phyloP scores from a whole-genome alignment of 2,888 invertebrate genomes.

The Eupithecia dodoneata region DNA sequence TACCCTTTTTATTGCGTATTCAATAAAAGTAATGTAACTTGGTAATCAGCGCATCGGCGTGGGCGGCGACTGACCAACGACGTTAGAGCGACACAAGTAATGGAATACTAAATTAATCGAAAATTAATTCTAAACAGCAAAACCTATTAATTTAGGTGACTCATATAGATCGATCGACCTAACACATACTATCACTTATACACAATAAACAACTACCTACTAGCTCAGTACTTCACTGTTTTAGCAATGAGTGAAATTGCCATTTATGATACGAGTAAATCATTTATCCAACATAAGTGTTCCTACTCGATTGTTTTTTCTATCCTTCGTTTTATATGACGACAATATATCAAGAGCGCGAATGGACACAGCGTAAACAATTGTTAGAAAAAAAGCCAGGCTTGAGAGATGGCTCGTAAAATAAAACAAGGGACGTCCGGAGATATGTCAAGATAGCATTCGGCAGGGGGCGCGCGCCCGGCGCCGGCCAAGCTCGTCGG shows the following conservation, averaged over 20 bases:
- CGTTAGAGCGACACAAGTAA: conserved; percentile 47
- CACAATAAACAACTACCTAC: conserved; percentile 30
- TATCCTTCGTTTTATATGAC: conserved; percentile 61
- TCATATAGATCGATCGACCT: background rate
- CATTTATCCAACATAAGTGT: background rate
- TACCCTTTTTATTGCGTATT: conserved; percentile 78
- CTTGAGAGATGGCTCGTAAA: conserved; percentile 81
- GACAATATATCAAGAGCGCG: conserved; percentile 73
- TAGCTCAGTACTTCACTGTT: conserved; percentile 46
- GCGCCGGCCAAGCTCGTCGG: conserved; percentile 70
- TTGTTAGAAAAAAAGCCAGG: conserved; percentile 69
- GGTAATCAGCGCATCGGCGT: conserved; percentile 62
- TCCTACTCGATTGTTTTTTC: too few species aligned
- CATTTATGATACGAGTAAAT: background rate
- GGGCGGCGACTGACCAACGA: conserved; percentile 42
- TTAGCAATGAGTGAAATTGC: conserved; percentile 55
- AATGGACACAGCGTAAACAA: conserved; percentile 71
- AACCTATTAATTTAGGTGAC: background rate
- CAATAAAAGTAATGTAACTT: conserved; percentile 80
- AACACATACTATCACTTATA: background rate
- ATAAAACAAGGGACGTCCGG: conserved; percentile 82
- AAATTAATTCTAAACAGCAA: background rate
- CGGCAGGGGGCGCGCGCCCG: conserved; percentile 72
- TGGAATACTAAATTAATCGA: conserved; percentile 1
- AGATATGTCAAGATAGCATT: conserved; percentile 83